A percentile compares a stretch with the other conserved stretches of the same genome.
These are phyloP conservation scores for Martes martes DNA, from an alignment of 2,113 vertebrate species.

Conservation along the genomic window DNA sequence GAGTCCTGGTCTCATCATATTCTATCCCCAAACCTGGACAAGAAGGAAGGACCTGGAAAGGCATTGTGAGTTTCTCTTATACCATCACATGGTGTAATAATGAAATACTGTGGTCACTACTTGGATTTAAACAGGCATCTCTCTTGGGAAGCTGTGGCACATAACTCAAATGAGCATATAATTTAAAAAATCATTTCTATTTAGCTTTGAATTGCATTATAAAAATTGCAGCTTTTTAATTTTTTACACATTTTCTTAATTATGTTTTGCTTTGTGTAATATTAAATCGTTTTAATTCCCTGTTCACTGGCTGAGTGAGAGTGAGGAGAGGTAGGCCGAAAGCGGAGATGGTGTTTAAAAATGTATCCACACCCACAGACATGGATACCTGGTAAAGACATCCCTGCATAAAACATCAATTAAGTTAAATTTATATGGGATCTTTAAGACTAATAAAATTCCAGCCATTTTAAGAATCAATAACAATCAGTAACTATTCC, in stretches of 20 bases:
- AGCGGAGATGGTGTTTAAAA: neutral
- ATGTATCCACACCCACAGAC: neutral
- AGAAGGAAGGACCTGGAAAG: neutral
- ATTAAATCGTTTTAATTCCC: constrained; percentile 28
- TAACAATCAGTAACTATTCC: neutral
- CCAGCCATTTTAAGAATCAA: neutral
- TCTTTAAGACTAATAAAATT: neutral
- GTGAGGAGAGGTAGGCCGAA: neutral
- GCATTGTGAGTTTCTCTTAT: neutral
- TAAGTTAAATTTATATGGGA: neutral
- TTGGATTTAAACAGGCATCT: neutral
- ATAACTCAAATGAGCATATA: constrained; percentile 34
- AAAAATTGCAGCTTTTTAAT: constrained; percentile 17
- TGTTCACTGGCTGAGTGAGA: neutral
- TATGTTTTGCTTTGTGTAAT: constrained; percentile 33
- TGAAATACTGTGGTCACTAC: neutral
- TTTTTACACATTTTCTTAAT: constrained; percentile 47
- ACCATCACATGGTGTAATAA: neutral
- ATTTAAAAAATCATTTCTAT: constrained; percentile 52
- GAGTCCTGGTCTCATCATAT: neutral
- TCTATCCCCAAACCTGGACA: neutral
- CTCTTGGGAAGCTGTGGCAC: neutral
- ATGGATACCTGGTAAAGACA: neutral
- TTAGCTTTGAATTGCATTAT: constrained; percentile 37
- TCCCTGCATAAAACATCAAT: neutral